Base-by-base conservation (phyloP, 2,888 invertebrate species). In the Polylopha cassiicola region DNA sequence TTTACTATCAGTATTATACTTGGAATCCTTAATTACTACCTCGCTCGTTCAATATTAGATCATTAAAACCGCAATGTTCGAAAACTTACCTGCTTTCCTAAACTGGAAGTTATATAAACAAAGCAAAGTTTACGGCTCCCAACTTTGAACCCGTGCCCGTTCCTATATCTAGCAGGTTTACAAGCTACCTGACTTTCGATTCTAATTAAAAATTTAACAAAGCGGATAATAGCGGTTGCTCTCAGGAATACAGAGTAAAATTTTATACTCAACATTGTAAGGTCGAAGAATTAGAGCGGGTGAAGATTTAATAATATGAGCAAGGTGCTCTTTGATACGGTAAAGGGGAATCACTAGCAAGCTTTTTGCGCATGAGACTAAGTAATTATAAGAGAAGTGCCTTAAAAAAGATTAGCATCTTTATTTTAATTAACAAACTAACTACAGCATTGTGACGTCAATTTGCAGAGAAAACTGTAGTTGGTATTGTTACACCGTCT, bases 1-100 rank as follows among this genome's bases (percentile, higher is more conserved):
- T 72, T 67, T 53, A 55, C 67, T 68, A 73, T 75, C 69, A 70
- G 68, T 71, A 71, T 78, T 71, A 71, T 69, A 67, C 73, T 68
- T 61, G 58, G 73, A 75, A 79, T 80, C 75, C 70, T 72, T 84
- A 84, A 84, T 84, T 80, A 84, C 79, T 80, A 79, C 79, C 78
- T 67, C 74, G 77, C 80, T 74, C 79, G 73, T 82, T 76, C 80
- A 82, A 85, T 85, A 84, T 82, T 84, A 80, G 79, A 85, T 84
- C 82, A 84, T 82, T 84, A 82, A 81, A 84, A 75, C 85, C 84
- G 68, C 82, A 75, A 79, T 79, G 84, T 84, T 80, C 71, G 63
- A 73, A 76, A 82, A 82, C 82, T 84, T 84, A 76, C 77, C 77
- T 81, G 79, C 74, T 77, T 73, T 73, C 65, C 63, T 55, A 67